Percentiles rank a stretch among this genome's conserved stretches.
Evolutionary conservation across 1,140 invertebrate genomes (phyloP).

Genomic region (Conus ventricosus): DNA sequence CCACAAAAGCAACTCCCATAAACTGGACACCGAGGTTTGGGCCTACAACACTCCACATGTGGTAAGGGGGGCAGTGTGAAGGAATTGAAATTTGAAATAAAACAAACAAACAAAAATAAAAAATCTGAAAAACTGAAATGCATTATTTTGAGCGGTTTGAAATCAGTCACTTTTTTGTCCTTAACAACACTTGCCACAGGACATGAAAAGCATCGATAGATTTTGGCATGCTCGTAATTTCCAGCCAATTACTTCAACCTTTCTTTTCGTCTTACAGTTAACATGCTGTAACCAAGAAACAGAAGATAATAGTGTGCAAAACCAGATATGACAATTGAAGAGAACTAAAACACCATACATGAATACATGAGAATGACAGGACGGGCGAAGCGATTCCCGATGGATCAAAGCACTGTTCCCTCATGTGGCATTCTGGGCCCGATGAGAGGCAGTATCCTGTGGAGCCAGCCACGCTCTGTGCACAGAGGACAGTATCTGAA

Average conservation of each 20-base stretch:
- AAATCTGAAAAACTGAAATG: background rate
- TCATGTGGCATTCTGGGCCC: too few species aligned
- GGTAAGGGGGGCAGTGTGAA: background rate
- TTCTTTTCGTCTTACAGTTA: too few species aligned
- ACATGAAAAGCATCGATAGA: background rate
- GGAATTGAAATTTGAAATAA: background rate
- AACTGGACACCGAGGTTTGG: background rate
- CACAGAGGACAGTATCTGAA: background rate
- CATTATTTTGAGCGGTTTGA: background rate
- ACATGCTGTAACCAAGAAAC: background rate
- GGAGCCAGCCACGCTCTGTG: too few species aligned
- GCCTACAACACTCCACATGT: background rate
- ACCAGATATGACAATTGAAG: background rate
- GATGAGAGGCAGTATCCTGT: too few species aligned
- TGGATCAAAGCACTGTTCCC: too few species aligned
- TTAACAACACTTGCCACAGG: background rate
- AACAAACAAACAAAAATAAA: background rate
- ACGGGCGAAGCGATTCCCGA: too few species aligned
- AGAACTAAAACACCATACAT: background rate
- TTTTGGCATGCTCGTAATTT: background rate
- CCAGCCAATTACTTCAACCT: background rate
- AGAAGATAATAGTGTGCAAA: background rate
- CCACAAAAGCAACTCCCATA: constrained; percentile 15
- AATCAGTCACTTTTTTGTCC: background rate
- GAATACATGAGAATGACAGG: background rate